These are phyloP conservation scores for Notocelia uddmanniana DNA, from an alignment of 2,888 invertebrate genomes.

Conservation along the genomic window DNA sequence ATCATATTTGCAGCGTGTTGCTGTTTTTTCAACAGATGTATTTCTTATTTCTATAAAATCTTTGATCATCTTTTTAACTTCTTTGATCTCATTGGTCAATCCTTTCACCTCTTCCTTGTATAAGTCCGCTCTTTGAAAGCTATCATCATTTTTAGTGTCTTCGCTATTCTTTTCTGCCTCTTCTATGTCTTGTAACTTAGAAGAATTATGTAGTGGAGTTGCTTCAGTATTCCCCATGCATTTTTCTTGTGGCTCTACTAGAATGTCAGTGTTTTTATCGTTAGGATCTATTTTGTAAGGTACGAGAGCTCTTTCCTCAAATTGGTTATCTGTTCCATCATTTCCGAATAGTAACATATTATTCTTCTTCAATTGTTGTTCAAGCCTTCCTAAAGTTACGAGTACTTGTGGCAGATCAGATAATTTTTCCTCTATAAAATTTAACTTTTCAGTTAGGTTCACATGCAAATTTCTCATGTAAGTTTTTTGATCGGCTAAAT, in stretches of 20 bases:
- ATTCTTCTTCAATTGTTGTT: conserved; percentile 12
- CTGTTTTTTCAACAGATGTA: neutral
- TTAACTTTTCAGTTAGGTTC: conserved; percentile 13
- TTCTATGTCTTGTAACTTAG: neutral
- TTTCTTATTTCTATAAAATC: neutral
- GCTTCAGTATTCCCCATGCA: neutral
- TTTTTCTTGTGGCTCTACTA: neutral
- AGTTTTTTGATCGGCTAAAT: conserved; percentile 15
- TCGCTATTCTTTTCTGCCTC: neutral
- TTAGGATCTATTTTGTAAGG: neutral
- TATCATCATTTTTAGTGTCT: neutral
- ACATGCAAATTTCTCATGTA: conserved; percentile 15
- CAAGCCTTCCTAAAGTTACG: neutral
- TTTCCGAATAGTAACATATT: conserved; percentile 11
- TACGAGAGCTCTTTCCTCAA: neutral
- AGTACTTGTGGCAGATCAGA: neutral
- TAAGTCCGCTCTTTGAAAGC: neutral
- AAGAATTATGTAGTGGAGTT: neutral
- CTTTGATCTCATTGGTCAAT: neutral
- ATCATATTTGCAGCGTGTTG: neutral
- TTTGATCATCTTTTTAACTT: neutral
- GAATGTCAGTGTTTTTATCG: neutral
- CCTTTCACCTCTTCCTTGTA: neutral
- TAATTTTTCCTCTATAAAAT: neutral
- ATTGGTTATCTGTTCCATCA: neutral